Evolutionary conservation across 2,113 vertebrate genomes (phyloP).

Genomic region (Corythoichthys intestinalis): DNA sequence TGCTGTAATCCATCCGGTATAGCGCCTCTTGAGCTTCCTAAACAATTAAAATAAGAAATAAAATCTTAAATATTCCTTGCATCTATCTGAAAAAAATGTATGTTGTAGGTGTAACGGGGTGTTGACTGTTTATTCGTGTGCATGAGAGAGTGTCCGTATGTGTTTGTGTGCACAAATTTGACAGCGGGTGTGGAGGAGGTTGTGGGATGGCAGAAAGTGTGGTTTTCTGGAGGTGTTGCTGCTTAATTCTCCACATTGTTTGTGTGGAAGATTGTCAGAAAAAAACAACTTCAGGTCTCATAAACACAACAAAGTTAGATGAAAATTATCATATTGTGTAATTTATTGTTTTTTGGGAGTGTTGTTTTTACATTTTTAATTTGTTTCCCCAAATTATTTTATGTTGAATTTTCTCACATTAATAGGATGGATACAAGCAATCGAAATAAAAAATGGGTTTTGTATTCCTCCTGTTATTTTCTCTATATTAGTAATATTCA

Average conservation of each 20-base stretch:
- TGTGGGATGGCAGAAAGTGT: constrained; percentile 57
- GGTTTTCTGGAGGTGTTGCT: constrained; percentile 47
- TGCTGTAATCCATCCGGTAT: not conserved
- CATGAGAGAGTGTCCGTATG: not conserved
- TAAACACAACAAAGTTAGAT: constrained; percentile 1
- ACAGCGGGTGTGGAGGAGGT: constrained; percentile 67
- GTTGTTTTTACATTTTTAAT: too few species aligned
- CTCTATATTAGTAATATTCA: too few species aligned
- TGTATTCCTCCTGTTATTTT: too few species aligned
- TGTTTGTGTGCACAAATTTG: constrained; percentile 35
- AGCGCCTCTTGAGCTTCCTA: not conserved
- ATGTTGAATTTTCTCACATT: too few species aligned
- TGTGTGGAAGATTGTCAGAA: constrained; percentile 29
- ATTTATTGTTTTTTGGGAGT: not conserved
- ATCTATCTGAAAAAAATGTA: constrained; percentile 7
- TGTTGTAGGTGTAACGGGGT: constrained; percentile 25
- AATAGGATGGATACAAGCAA: too few species aligned
- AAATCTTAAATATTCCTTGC: not conserved
- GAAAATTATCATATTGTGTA: not conserved
- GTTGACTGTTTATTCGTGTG: constrained; percentile 8
- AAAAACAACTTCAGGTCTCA: constrained; percentile 14
- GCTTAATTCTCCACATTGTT: constrained; percentile 45
- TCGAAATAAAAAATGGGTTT: too few species aligned
- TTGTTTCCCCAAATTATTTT: too few species aligned
- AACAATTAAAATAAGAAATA: not conserved